Conservation (phyloP, 2,888 invertebrate genomes). For the Microchrysa polita region DNA sequence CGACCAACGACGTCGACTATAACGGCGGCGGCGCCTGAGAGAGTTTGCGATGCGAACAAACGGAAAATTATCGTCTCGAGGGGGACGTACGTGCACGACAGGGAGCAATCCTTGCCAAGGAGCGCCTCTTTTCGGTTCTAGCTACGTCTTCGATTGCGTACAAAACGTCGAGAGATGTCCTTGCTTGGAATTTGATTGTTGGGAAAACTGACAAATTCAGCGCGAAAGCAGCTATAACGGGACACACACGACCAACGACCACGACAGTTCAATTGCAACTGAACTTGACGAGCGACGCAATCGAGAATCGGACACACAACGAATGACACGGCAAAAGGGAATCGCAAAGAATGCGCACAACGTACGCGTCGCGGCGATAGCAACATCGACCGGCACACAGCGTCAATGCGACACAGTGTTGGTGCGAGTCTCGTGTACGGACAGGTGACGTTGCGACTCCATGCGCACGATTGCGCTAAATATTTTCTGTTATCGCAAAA, state of each 20-base stretch:
- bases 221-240: constrained; percentile 28
- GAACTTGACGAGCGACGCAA: constrained; percentile 51
- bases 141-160: too few species aligned
- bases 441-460: neutral
- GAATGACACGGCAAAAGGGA: constrained; percentile 47
- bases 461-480: constrained; percentile 10
- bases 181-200: neutral
- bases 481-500: too few species aligned
- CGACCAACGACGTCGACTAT: constrained; percentile 22
- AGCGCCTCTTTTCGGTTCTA: too few species aligned
- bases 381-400: constrained; percentile 65
- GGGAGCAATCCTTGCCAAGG: neutral
- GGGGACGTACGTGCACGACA: constrained; percentile 6
- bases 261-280: constrained; percentile 60
- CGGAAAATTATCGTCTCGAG: neutral
- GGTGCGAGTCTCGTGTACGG: constrained; percentile 12
- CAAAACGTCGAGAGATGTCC: too few species aligned
- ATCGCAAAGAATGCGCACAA: constrained; percentile 52
- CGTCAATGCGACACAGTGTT: neutral
- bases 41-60: constrained; percentile 3
- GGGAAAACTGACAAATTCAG: neutral
- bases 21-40: neutral
- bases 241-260: constrained; percentile 58
- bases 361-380: too few species aligned
- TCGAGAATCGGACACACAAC: constrained; percentile 16